Conservation (phyloP, 2,113 vertebrate genomes). For the Corythornis madagascariensis region DNA sequence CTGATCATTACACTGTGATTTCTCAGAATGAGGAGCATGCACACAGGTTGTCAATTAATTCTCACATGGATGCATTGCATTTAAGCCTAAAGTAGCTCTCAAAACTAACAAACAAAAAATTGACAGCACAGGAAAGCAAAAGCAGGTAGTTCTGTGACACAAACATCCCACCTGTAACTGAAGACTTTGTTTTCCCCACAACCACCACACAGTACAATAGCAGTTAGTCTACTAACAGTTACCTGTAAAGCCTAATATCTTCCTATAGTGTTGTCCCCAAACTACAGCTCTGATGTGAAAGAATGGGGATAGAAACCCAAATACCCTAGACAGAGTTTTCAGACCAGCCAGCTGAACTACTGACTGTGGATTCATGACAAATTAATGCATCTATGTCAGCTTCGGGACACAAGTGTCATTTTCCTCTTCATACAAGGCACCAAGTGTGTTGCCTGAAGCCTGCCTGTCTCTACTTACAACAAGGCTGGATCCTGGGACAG, state of each 20-base stretch:
- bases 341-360: accelerated
- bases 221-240: background rate
- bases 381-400: background rate
- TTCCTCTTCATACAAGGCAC: background rate
- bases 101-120: background rate
- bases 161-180: background rate
- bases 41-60: background rate
- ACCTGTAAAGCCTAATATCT: background rate
- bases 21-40: background rate
- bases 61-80: background rate
- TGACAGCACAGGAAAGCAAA: background rate
- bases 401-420: background rate
- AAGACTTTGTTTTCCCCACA: background rate
- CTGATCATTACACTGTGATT: background rate
- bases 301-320: background rate
- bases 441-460: accelerated
- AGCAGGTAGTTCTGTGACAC: background rate
- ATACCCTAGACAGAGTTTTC: background rate
- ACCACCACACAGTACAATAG: no score
- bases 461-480: background rate
- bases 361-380: background rate
- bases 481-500: background rate
- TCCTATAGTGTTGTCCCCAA: background rate
- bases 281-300: background rate
- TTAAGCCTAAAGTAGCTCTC: background rate